Evolutionary conservation across 2,797 vertebrate species (phyloP), one percentile per base, ranked within the genome.

Genomic region (Epinephelus malabaricus): DNA sequence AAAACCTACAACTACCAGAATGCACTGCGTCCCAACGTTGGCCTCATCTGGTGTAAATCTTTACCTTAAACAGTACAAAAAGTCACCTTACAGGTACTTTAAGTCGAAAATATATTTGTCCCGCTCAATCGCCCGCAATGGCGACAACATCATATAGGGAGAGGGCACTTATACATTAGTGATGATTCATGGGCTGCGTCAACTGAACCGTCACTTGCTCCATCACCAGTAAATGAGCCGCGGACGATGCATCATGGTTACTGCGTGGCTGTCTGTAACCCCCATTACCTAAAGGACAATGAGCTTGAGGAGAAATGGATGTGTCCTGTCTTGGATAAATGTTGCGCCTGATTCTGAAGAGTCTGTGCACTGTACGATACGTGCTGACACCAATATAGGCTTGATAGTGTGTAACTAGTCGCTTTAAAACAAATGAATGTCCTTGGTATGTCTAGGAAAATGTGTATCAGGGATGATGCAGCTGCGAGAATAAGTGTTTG

Each of bases 221-320:
- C 68, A 81, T 93, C 88, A 88, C 64, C 79, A 70, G 55, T 64
- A 81, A 83, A 85, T 86, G 87, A 84, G 69, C 83, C 5, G 8
- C 51, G 55, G 59, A 77, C 47, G 66, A 86, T 90, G 80, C 83
- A 89, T 93, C 87, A 79, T 69, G 69, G 80, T 85, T 77, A 83
- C 55, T 70, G 74, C 30, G 4, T 68, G 40, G 85, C 68, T 78
- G 78, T 74, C 56, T 84, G 66, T 84, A 86, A 91, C 89, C 77
- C 78, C 81, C 83, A 87, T 93, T 93, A 92, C 80, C 83, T 71
- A 83, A 86, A 93, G 88, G 85, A 94, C 86, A 90, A 85, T 62
- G 53, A 81, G 82, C 81, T 74, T 69, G 40, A 65, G 65, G 72
- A 81, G 51, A 78, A 76, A 81, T 71, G 7, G 82, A 64, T 18